phyloP scores from a whole-genome alignment of 2,888 invertebrate genomes.

The Platycnemis pennipes region DNA sequence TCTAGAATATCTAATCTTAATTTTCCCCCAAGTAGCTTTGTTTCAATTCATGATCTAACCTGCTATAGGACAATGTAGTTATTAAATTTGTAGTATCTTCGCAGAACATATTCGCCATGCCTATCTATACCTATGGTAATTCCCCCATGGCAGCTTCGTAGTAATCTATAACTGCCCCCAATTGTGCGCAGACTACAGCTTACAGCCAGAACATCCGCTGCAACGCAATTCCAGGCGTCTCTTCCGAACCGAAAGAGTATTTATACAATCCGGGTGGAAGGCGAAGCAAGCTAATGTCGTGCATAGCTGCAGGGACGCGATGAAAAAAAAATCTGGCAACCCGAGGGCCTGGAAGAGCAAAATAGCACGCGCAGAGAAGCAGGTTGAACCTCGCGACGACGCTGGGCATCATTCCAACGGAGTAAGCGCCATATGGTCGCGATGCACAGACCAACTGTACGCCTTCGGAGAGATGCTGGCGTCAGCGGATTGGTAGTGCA shows the following conservation, averaged over 20 bases:
- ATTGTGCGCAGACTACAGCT: too few species aligned
- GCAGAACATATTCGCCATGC: too few species aligned
- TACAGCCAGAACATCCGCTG: too few species aligned
- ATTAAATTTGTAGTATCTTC: too few species aligned
- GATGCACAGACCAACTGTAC: neutral
- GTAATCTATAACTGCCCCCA: too few species aligned
- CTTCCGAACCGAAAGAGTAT: neutral
- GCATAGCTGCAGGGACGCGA: neutral
- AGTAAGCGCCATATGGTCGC: slow-evolving; percentile 23
- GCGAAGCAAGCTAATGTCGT: neutral
- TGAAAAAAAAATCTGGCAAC: slow-evolving; percentile 16
- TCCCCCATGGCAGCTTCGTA: too few species aligned
- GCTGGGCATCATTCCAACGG: slow-evolving; percentile 18
- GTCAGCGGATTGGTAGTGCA: neutral
- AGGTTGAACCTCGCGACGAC: neutral
- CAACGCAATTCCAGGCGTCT: too few species aligned
- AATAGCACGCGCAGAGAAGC: neutral
- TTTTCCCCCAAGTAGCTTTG: too few species aligned
- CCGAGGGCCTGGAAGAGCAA: neutral
- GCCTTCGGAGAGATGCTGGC: neutral
- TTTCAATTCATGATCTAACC: too few species aligned
- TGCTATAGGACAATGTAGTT: too few species aligned
- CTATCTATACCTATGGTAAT: too few species aligned
- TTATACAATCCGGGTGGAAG: neutral
- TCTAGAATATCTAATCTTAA: too few species aligned